Base-by-base conservation (phyloP, 2,888 invertebrate genomes). In the Drosophila paramelanica region DNA sequence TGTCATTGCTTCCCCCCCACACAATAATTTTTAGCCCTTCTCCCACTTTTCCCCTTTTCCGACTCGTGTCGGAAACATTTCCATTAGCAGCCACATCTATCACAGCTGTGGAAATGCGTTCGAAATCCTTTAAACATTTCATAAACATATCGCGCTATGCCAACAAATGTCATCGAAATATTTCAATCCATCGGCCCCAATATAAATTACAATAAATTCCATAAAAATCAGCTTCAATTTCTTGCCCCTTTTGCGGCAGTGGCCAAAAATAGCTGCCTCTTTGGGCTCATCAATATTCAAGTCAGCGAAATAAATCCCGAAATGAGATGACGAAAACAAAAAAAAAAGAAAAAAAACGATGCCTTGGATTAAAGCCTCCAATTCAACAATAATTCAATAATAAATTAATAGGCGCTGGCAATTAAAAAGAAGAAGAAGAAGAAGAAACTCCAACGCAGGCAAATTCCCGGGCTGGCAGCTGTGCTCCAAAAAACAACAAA, bases 71-170 rank as follows among this genome's bases (percentile, higher is more conserved):
- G 45, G 13, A 13, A 39, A 57, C 56, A 71, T 60, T 51, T 67
- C 52, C 65, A 76, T 76, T 76, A 72, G 47, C 67, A 67, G 43
- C 56, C 56, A 61, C 71, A 82, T 79, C 56, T 66, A 79, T 81
- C 81, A 77, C 55, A 59, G 60, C 55, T 62, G 43, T 46, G 47
- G 25, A 53, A 55, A 66, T 57, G 53, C 14, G 33, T 65, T 52
- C 42, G 67, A 76, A 82, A 82, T 78, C 86, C 82, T 82, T 75
- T 72, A 58, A 82, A 65, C 43, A 85, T 85, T 77, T 82, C 82
- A 79, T 85, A 82, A 85, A 84, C 77, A 73, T 66, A 70, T 59
- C 64, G 67, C 51, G 52, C 68, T 76, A 81, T 81, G 66, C 73
- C 67, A 77, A 42, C 60, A 66, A 72, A 69, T 80, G 77, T 72